These are phyloP conservation scores for Smittia aterrima DNA, from an alignment of 2,888 invertebrate species.

Conservation along the genomic window DNA sequence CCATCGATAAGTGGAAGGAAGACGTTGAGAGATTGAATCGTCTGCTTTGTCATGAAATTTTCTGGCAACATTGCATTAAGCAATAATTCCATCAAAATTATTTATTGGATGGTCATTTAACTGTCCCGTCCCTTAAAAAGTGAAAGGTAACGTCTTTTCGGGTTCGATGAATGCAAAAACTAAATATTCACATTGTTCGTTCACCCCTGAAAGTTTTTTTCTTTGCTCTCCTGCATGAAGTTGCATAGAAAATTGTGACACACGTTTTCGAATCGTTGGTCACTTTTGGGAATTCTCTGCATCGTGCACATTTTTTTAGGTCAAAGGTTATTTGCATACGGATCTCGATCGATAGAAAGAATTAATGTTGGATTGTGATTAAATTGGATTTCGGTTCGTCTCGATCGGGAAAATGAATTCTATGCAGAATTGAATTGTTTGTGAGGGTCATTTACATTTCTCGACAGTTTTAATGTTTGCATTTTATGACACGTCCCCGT, in stretches of 20 bases:
- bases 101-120: constrained; percentile 38
- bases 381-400: constrained; percentile 6
- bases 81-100: constrained; percentile 29
- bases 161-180: background rate
- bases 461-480: constrained; percentile 21
- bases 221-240: background rate
- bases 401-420: background rate
- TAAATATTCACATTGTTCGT: constrained; percentile 4
- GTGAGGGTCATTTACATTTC: constrained; percentile 29
- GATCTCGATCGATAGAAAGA: background rate
- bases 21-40: constrained; percentile 19
- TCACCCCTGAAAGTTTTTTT: background rate
- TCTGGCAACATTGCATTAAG: constrained; percentile 18
- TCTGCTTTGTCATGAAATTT: constrained; percentile 1
- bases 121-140: background rate
- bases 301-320: constrained; percentile 9
- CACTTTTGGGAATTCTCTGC: constrained; percentile 27
- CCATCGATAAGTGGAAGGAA: background rate
- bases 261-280: constrained; percentile 26
- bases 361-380: constrained; percentile 38
- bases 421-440: constrained; percentile 5
- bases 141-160: constrained; percentile 27
- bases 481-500: constrained; percentile 11
- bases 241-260: constrained; percentile 24
- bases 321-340: constrained; percentile 40